Evolutionary conservation across 1,140 invertebrate genomes (phyloP).

Genomic region (Leptinotarsa defecta): DNA sequence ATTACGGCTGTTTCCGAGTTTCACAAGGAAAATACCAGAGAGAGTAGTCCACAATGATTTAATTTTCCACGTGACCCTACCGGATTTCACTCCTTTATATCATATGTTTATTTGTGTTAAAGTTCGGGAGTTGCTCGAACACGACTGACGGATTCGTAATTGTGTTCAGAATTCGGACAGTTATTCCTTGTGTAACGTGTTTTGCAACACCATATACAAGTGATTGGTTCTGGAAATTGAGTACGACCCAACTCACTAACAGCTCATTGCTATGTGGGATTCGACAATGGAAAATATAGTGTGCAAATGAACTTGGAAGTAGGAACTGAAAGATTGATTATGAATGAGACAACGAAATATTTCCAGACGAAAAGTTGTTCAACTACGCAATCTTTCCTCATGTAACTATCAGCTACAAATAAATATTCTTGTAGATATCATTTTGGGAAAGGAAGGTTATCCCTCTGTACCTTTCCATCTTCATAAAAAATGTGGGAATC

Average conservation of each 20-base stretch:
- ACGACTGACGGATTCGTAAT: neutral
- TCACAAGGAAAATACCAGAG: conserved; percentile 2
- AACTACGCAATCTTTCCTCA: too few relatives aligned
- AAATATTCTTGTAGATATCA: too few relatives aligned
- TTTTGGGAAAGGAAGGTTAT: too few relatives aligned
- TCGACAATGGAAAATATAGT: too few relatives aligned
- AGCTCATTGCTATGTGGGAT: too few relatives aligned
- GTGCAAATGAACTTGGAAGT: too few relatives aligned
- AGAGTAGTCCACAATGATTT: neutral
- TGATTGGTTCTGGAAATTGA: neutral
- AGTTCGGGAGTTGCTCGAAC: neutral
- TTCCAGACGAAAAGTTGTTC: too few relatives aligned
- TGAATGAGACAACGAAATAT: too few relatives aligned
- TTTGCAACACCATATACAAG: neutral
- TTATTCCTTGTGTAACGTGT: neutral
- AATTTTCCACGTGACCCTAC: conserved; percentile 7
- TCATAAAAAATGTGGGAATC: too few relatives aligned
- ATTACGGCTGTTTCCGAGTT: neutral
- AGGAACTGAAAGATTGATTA: too few relatives aligned
- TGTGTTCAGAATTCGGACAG: neutral
- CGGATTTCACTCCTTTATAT: neutral
- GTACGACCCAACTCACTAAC: neutral
- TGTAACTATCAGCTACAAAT: too few relatives aligned
- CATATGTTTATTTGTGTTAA: conserved; percentile 9
- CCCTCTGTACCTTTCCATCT: too few relatives aligned